Base-by-base conservation (phyloP, 2,113 vertebrate genomes). In the Hyperoodon ampullatus region DNA sequence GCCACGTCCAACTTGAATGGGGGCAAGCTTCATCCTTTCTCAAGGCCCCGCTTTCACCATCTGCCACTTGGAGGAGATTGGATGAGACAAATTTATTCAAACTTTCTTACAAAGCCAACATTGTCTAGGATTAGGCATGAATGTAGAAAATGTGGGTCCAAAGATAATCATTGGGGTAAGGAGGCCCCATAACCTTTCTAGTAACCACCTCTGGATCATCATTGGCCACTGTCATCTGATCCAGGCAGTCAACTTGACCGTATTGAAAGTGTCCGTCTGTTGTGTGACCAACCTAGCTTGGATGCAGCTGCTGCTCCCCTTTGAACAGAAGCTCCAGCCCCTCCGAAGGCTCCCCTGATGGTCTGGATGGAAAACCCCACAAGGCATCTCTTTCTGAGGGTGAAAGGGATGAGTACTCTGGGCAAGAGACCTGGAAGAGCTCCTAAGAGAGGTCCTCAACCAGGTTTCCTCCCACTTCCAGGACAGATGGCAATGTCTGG, bases 201-300 rank as follows among this genome's bases (percentile, higher is more conserved):
- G 97, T 98, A 98, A 98, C 98, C 98, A 98, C 98, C 99, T 98
- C 98, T 98, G 97, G 98, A 98, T 97, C 98, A 98, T 98, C 23
- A 99, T 98, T 98, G 97, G 98, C 98, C 98, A 98, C 98, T 99
- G 98, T 98, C 97, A 96, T 93, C 35, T 87, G 97, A 98, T 94
- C 97, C 93, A 98, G 98, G 96, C 97, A 97, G 97, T 98, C 98
- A 97, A 95, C 97, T 98, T 78, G 53, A 53, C 18, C 39, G 26
- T 61, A 23, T 98, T 98, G 98, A 98, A 99, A 99, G 99, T 99
- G 99, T 99, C 99, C 98, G 96, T 98, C 98, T 98, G 98, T 98
- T 99, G 98, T 99, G 98, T 97, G 98, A 98, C 98, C 5, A 95
- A 95, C 98, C 97, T 85, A 28, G 97, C 98, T 99, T 98, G 99